Conservation (phyloP, 1,140 invertebrate genomes). For the Macrobrachium rosenbergii region DNA sequence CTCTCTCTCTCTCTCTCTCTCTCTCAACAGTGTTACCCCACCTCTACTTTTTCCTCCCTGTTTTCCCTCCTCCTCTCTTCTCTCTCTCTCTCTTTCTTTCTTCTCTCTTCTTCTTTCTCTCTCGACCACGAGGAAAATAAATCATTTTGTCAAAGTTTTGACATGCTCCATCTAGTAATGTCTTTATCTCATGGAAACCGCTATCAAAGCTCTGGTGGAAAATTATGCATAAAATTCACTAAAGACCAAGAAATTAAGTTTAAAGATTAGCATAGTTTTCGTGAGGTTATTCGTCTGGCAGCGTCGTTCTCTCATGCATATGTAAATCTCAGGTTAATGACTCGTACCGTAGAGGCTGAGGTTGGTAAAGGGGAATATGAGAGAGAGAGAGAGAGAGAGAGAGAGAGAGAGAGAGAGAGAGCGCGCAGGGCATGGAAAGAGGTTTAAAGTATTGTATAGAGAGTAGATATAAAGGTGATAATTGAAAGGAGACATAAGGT, state of each 20-base stretch:
- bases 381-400: neutral
- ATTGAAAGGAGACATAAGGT: too few relatives aligned
- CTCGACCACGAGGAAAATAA: too few relatives aligned
- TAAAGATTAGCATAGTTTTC: constrained; percentile 30
- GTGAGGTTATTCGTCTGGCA: constrained; percentile 32
- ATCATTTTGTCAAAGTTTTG: too few relatives aligned
- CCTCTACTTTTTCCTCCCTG: too few relatives aligned
- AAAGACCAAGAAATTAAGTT: constrained; percentile 38
- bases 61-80: too few relatives aligned
- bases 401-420: neutral
- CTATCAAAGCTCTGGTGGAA: constrained; percentile 10
- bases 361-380: neutral
- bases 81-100: too few relatives aligned
- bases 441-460: neutral
- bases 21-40: too few relatives aligned
- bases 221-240: constrained; percentile 41
- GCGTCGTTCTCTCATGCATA: constrained; percentile 26
- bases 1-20: too few relatives aligned
- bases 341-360: constrained; percentile 19
- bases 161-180: too few relatives aligned
- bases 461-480: neutral
- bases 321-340: constrained; percentile 33
- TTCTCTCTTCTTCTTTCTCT: too few relatives aligned
- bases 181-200: too few relatives aligned
- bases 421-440: neutral